phyloP scores from a whole-genome alignment of 2,113 vertebrate species.

The Gnathonemus echidnorhynchus region DNA sequence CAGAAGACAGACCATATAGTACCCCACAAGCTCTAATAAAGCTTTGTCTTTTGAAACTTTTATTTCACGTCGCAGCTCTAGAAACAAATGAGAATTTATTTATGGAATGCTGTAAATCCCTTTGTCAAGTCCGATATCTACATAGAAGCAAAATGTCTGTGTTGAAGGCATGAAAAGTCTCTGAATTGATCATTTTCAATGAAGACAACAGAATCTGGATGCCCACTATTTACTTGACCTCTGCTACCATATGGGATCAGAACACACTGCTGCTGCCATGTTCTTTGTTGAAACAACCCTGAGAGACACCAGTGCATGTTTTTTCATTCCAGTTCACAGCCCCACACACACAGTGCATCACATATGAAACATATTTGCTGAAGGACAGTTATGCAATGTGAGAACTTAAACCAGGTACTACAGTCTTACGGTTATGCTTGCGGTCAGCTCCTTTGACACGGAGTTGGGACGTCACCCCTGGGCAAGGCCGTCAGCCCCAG shows the following conservation, averaged over 20 bases:
- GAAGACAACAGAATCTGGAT: neutral
- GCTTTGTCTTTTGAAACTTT: neutral
- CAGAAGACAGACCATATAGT: neutral
- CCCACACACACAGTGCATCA: neutral
- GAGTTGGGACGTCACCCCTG: neutral
- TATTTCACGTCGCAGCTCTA: neutral
- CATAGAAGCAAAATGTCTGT: neutral
- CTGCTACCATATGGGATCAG: neutral
- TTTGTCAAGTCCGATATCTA: neutral
- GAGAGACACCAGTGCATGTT: neutral
- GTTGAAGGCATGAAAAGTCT: neutral
- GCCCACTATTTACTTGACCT: neutral
- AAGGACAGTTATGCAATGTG: neutral
- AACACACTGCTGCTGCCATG: neutral
- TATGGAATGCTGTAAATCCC: neutral
- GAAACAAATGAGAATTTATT: neutral
- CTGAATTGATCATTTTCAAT: neutral
- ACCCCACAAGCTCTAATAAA: neutral
- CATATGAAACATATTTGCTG: neutral
- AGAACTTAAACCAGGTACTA: neutral
- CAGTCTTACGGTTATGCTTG: neutral
- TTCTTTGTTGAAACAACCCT: neutral
- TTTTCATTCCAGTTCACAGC: neutral
- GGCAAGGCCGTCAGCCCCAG: neutral
- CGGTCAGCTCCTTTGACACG: neutral